Evolutionary conservation across 2,888 invertebrate genomes (phyloP), one percentile per base, ranked within the genome.

Genomic region (Ophion slaviceki): DNA sequence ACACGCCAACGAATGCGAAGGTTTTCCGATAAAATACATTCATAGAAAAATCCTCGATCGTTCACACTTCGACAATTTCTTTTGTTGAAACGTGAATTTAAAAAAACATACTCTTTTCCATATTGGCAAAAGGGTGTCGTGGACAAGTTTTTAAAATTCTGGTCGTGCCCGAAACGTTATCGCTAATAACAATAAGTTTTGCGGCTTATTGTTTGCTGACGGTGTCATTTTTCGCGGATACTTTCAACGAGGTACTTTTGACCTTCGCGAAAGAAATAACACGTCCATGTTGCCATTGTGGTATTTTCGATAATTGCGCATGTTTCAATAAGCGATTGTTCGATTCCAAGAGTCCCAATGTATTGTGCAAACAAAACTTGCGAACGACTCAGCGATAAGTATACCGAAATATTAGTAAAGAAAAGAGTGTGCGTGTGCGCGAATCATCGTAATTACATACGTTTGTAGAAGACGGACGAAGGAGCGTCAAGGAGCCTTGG

Each of bases 371-470:
- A 68, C 64, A 53, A 28, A 32, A 17, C 20, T 74, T 7, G 24
- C 45, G 40, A 2, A 40, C 40, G 45, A 45, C 10, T 40, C 40
- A 67, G 32, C 57, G 28, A 57, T n/a, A 14, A 17, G 61, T n/a
- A 64, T 61, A 47, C n/a, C 36, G 36, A 70, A 53, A 80, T 53
- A 40, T 71, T 20, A 20, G 64, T 32, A 53, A 28, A 71, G 28
- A n/a, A 8, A 0, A 8, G 36, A 77, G 28, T 62, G 24, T 24
- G 24, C 0, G 24, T 20, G 47, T 28, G 47, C n/a, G 68, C 62
- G 36, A 68, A 78, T 36, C 14, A 28, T 76, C 53, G 24, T 67
- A 68, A 85, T 84, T 80, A 64, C 47, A 45, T 61, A 68, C 59
- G 6, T 36, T 74, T 64, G 64, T 78, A 72, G 53, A 67, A 80